A percentile compares a stretch with the other conserved stretches of the same genome.
Conservation (phyloP, 2,113 vertebrate species). For the Callospermophilus lateralis region DNA sequence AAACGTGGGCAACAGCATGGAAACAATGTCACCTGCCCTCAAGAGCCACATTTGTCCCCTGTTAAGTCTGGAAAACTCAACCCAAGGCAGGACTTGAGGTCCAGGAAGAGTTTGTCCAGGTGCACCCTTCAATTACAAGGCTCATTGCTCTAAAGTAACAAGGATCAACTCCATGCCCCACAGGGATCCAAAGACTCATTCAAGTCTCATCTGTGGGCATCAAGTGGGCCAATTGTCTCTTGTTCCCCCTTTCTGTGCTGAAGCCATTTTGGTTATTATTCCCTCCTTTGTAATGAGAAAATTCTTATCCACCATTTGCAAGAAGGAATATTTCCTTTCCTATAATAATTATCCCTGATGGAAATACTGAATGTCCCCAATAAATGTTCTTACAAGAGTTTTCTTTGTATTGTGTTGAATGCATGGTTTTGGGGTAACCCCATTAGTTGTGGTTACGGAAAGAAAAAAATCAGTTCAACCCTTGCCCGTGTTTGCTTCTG, state of each 20-base stretch:
- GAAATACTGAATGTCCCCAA: neutral
- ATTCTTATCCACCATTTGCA: neutral
- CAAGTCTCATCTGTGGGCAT: neutral
- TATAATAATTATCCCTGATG: neutral
- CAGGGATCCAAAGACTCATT: too few relatives aligned
- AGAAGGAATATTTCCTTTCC: neutral
- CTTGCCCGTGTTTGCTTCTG: neutral
- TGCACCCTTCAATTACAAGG: neutral
- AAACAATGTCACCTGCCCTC: neutral
- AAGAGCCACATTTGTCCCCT: neutral
- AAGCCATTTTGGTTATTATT: neutral
- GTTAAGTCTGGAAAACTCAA: neutral
- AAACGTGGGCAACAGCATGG: neutral
- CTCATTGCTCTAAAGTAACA: neutral
- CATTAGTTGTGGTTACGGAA: neutral
- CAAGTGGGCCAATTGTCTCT: neutral
- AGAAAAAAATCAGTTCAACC: neutral
- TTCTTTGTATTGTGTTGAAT: neutral
- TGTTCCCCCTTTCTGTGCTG: fast-evolving
- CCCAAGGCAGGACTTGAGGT: neutral
- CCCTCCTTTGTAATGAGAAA: neutral
- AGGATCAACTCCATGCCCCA: too few relatives aligned
- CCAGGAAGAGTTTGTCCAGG: neutral
- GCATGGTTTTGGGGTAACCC: neutral
- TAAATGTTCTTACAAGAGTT: slow-evolving; percentile 19